Base-by-base conservation (phyloP, 2,888 invertebrate species). In the Tenthredo mesomela region DNA sequence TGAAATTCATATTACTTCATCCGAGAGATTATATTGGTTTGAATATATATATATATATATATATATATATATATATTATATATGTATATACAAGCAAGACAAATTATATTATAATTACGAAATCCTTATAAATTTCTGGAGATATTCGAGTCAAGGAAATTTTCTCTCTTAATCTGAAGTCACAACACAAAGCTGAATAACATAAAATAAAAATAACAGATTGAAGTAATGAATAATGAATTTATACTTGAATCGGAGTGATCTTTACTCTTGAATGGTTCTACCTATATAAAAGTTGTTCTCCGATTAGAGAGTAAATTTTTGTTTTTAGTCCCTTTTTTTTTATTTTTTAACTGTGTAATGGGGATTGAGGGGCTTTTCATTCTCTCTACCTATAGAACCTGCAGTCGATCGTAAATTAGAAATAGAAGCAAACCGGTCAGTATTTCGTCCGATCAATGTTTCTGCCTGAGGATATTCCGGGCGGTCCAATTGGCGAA, bases 401-500 rank as follows among this genome's bases (percentile, higher is more conserved):
- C 29, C 77, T 18, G 77, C n/a, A n/a, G n/a, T 50, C 21, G 80
- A 80, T 80, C 80, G 80, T 80, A 80, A 80, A 80, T 80, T 80
- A 58, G 80, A n/a, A 80, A 80, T 58, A 61, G 61, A 80, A 80
- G 40, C 40, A 61, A 61, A 61, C 61, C 33, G 37, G 21, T 61
- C 21, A 40, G 61, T 21, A 80, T 80, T 80, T 61, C 21, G 80
- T 58, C 61, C 80, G 80, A 80, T 80, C 80, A 80, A 80, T 80
- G 80, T 80, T 80, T 58, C 61, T 37, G 80, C 40, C 37, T 58
- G 80, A 37, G 80, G 61, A 80, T 80, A 80, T 80, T 80, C 61
- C 61, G 80, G 61, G 10, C 37, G 21, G 37, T 33, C 70, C 61
- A 29, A 61, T 37, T 21, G 61, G 21, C 40, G 33, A 37, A 80